A percentile compares a stretch with the other conserved stretches of the same genome.
Evolutionary conservation across 1,140 invertebrate genomes (phyloP).

Genomic region (Phortica variegata): DNA sequence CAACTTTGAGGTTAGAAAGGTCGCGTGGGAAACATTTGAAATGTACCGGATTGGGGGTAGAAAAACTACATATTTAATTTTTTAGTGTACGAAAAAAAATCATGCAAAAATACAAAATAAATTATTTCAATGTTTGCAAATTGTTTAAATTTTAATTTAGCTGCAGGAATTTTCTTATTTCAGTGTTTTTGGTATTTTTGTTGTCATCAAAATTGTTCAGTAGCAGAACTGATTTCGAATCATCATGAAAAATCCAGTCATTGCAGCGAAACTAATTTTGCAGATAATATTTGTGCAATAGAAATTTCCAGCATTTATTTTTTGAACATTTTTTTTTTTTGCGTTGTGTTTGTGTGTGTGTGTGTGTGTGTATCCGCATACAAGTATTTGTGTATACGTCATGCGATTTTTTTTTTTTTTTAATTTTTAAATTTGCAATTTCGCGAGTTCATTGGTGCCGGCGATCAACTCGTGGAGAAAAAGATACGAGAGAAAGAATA

Average conservation of each 20-base stretch:
- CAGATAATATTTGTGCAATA: conserved; percentile 17
- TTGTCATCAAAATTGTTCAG: conserved; percentile 53
- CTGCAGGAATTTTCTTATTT: conserved; percentile 34
- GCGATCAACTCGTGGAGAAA: conserved; percentile 24
- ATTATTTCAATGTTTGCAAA: not conserved
- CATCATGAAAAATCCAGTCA: conserved; percentile 46
- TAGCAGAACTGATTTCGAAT: conserved; percentile 55
- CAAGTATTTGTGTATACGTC: conserved; percentile 17
- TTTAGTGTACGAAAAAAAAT: conserved; percentile 17
- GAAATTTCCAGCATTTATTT: conserved; percentile 51
- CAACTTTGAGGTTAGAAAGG: conserved; percentile 27
- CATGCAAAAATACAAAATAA: conserved; percentile 28
- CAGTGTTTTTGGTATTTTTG: conserved; percentile 56
- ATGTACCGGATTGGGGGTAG: too few species aligned
- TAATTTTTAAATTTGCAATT: not conserved
- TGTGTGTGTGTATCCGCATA: conserved; percentile 23
- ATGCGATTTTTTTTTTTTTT: not conserved
- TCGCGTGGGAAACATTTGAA: conserved; percentile 16
- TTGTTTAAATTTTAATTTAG: conserved; percentile 1
- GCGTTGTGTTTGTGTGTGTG: conserved; percentile 17
- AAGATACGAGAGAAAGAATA: conserved; percentile 16
- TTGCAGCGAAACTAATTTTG: not conserved
- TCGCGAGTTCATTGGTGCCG: conserved; percentile 19
- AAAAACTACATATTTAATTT: conserved; percentile 5
- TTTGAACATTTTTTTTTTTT: conserved; percentile 17